Percentiles rank a stretch among this genome's conserved stretches.
These are phyloP conservation scores for Rhabdomys pumilio DNA, from an alignment of 2,797 vertebrate genomes.

Conservation along the genomic window DNA sequence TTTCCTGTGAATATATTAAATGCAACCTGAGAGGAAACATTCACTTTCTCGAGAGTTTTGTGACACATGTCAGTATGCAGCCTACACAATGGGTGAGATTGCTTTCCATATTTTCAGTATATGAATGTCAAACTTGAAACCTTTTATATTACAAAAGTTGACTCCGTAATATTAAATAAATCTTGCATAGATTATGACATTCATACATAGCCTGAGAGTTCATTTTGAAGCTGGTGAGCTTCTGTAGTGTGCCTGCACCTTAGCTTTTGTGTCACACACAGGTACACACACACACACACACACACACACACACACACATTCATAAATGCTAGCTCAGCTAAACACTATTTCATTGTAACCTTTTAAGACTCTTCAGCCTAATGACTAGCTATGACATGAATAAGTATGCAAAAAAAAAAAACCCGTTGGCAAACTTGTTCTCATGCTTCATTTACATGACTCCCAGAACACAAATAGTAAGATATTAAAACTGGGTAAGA, in stretches of 20 bases:
- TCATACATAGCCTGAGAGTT: slow-evolving; percentile 42
- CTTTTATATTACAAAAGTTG: slow-evolving; percentile 55
- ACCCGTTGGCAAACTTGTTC: slow-evolving; percentile 38
- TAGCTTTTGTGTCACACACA: neutral
- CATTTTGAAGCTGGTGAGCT: slow-evolving; percentile 49
- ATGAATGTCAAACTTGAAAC: slow-evolving; percentile 69
- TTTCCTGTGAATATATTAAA: slow-evolving; percentile 57
- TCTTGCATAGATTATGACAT: slow-evolving; percentile 70
- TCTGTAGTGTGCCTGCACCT: slow-evolving; percentile 16
- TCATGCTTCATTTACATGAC: slow-evolving; percentile 82
- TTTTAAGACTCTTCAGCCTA: slow-evolving; percentile 79
- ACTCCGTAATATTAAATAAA: slow-evolving; percentile 50
- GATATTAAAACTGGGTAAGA: slow-evolving; percentile 84
- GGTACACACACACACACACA: neutral
- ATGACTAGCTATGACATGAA: slow-evolving; percentile 74
- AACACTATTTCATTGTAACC: slow-evolving; percentile 78
- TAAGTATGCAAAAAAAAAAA: slow-evolving; percentile 65
- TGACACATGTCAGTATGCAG: slow-evolving; percentile 62
- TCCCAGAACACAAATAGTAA: slow-evolving; percentile 75
- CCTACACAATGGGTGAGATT: slow-evolving; percentile 4
- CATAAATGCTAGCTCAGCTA: slow-evolving; percentile 63
- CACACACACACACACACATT: slow-evolving; percentile 21
- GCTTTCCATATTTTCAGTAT: slow-evolving; percentile 63
- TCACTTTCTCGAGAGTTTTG: slow-evolving; percentile 31
- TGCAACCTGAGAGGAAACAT: neutral